phyloP scores from a whole-genome alignment of 2,888 invertebrate species.

The Tachina grossa region DNA sequence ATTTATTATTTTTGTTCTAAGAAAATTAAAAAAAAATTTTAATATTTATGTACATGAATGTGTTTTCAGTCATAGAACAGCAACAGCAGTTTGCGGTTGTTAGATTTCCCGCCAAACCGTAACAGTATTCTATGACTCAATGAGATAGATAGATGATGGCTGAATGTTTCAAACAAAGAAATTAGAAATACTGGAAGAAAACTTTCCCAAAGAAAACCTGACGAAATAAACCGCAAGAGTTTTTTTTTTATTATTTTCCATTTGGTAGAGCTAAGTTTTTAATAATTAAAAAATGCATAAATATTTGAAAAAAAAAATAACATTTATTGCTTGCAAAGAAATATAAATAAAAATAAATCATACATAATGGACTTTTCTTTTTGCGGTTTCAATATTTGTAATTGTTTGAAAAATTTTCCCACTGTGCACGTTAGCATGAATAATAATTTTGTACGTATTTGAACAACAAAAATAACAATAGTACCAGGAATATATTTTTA shows the following conservation, averaged over 20 bases:
- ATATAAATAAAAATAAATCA: not conserved
- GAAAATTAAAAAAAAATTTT: not conserved
- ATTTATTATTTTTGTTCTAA: constrained; percentile 20
- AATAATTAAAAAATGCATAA: constrained; percentile 11
- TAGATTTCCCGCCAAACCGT: constrained; percentile 48
- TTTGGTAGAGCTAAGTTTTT: not conserved
- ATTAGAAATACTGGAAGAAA: constrained; percentile 21
- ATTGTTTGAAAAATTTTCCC: constrained; percentile 6
- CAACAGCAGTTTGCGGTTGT: constrained; percentile 45
- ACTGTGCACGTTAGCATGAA: constrained; percentile 32
- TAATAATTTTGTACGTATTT: constrained; percentile 23
- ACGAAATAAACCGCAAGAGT: constrained; percentile 21
- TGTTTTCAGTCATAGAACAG: constrained; percentile 39
- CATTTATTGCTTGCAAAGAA: not conserved
- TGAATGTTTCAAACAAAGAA: not conserved
- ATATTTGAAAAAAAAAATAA: not conserved
- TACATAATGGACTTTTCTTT: not conserved
- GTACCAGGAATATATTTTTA: constrained; percentile 53
- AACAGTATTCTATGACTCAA: constrained; percentile 51
- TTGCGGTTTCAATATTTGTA: not conserved
- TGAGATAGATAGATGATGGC: constrained; percentile 17
- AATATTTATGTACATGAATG: not conserved
- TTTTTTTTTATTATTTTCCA: constrained; percentile 23
- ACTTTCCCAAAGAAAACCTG: not conserved
- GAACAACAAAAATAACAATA: constrained; percentile 16